These are phyloP conservation scores for Macrobrachium nipponense DNA, from an alignment of 1,140 invertebrate genomes.

Conservation along the genomic window DNA sequence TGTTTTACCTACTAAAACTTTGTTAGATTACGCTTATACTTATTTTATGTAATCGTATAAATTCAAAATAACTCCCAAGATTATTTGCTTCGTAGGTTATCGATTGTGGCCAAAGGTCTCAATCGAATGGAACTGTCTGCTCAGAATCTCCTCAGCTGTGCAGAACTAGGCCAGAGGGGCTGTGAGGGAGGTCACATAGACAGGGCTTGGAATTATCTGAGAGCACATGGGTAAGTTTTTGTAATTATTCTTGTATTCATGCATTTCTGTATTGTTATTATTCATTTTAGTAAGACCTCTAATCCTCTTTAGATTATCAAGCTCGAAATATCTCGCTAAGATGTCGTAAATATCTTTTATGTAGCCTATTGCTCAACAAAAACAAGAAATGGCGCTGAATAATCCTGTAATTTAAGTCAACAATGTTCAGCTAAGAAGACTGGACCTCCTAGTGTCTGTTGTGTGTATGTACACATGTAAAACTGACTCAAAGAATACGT, in stretches of 20 bases:
- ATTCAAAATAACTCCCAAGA: not conserved
- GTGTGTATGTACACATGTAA: constrained; percentile 3
- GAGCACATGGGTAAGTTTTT: constrained; percentile 79
- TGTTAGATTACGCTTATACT: not conserved
- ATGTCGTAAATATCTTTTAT: not conserved
- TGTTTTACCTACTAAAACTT: not conserved
- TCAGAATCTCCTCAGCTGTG: constrained; percentile 87
- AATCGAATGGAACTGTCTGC: constrained; percentile 76
- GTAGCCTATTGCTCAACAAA: not conserved
- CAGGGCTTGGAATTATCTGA: constrained; percentile 87
- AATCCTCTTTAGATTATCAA: not conserved
- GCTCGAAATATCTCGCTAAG: not conserved
- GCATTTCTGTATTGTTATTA: not conserved
- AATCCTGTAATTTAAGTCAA: too few relatives aligned
- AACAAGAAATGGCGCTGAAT: too few relatives aligned
- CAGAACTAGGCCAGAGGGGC: constrained; percentile 75
- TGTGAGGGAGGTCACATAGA: constrained; percentile 90
- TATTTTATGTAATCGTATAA: not conserved
- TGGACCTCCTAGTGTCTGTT: not conserved
- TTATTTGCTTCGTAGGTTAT: not conserved
- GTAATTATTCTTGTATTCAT: constrained; percentile 63
- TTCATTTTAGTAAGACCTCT: not conserved
- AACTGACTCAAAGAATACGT: constrained; percentile 4
- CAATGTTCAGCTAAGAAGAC: not conserved
- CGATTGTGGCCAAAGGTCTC: not conserved